These are phyloP conservation scores for Bombycilla garrulus DNA, from an alignment of 2,113 vertebrate genomes.

Conservation along the genomic window DNA sequence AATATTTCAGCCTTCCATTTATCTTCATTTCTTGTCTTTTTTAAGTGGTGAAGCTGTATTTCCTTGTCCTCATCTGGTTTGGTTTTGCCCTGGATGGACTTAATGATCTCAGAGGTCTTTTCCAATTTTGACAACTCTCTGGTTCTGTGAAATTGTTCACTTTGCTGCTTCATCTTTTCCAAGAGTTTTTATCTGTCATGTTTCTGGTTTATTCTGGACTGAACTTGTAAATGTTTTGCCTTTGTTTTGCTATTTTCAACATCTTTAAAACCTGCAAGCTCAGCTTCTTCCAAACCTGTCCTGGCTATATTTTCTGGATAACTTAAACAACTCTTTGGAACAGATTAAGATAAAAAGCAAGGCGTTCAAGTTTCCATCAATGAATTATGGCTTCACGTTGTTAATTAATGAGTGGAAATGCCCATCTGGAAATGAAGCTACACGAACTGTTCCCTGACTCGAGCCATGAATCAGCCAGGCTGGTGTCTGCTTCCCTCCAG, in stretches of 20 bases:
- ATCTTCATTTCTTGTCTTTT: neutral
- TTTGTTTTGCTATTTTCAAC: neutral
- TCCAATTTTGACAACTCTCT: neutral
- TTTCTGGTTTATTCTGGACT: neutral
- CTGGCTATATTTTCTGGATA: neutral
- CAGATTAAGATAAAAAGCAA: neutral
- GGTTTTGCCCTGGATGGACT: neutral
- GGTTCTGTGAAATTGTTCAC: neutral
- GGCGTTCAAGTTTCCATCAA: neutral
- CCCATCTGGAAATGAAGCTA: constrained; percentile 1
- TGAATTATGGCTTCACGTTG: constrained; percentile 2
- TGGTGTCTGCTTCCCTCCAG: neutral
- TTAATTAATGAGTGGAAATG: constrained; percentile 29
- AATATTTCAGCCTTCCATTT: neutral
- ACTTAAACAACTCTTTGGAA: neutral
- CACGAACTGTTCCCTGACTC: neutral
- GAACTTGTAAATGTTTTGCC: neutral
- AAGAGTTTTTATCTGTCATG: neutral
- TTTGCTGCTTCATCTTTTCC: neutral
- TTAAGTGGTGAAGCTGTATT: neutral
- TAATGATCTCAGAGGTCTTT: neutral
- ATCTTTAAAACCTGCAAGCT: neutral
- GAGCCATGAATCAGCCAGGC: neutral
- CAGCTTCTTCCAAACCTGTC: neutral
- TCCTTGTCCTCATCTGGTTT: neutral